Evolutionary conservation across 2,113 vertebrate genomes (phyloP), one percentile per base, ranked within the genome.

Genomic region (Cyprinodon variegatus): DNA sequence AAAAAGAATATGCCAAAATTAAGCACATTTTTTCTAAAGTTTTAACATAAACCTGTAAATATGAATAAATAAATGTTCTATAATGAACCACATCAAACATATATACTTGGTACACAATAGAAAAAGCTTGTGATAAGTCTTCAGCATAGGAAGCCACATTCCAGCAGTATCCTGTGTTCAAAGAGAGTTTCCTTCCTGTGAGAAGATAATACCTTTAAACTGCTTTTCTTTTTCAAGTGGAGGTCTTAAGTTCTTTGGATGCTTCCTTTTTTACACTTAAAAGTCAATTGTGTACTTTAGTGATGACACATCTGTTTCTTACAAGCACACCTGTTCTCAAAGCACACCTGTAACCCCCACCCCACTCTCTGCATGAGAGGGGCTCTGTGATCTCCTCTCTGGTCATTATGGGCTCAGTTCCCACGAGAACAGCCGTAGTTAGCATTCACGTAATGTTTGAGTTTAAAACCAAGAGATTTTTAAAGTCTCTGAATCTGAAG

Each of bases 361-460:
- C 82, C 59, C 63, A n/a, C 50, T 8, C 61, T 64, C 45, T 70
- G 78, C 83, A 74, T 80, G 84, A 1, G 59, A 65, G 69, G 37
- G 57, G 29, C 89, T 40, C 84, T 89, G 79, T 88, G 74, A 89
- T 91, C 82, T 90, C 62, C 80, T 22, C 77, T 86, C 85, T 83
- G 68, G 67, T 92, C 83, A 90, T 90, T 90, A 91, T 50, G 66
- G 77, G 53, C 61, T 38, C 13, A 1, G 65, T 83, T 90, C 88
- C 77, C 89, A 83, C 57, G 88, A 79, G 90, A 89, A 87, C 50
- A 11, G 37, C 2, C 36, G 41, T 41, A 0, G 48, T 0, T 59
- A 9, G 39, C 13, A 40, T 57, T 85, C 84, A 64, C 89, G 78
- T 48, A 53, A 70, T 43, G 3, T 11, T 20, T 53, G n/a, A 11